Percentiles rank a stretch among this genome's conserved stretches.
Evolutionary conservation across 1,140 invertebrate genomes (phyloP).

Genomic region (Dendrolimus kikuchii): DNA sequence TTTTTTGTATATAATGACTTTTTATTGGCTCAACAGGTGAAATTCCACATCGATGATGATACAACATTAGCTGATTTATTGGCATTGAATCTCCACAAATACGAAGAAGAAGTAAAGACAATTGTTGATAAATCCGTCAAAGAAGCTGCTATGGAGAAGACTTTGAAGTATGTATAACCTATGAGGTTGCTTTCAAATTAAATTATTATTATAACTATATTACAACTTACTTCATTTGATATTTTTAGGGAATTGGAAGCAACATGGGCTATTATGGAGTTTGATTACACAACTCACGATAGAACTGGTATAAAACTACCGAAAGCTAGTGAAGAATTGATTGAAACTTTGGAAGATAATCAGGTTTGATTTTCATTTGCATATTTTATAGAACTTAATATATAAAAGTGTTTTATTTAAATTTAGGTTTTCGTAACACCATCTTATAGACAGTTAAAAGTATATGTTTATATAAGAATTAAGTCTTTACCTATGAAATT

Average conservation of each 20-base stretch:
- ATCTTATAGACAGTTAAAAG: too few relatives aligned
- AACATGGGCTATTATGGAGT: slow-evolving; percentile 89
- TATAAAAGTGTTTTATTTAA: too few relatives aligned
- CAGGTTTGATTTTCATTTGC: slow-evolving; percentile 75
- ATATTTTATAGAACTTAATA: too few relatives aligned
- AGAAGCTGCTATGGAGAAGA: slow-evolving; percentile 96
- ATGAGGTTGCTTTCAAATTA: not conserved
- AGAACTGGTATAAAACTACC: slow-evolving; percentile 85
- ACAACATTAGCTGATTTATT: slow-evolving; percentile 90
- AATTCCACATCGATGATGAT: slow-evolving; percentile 81
- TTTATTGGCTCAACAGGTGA: slow-evolving; percentile 69
- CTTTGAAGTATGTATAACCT: slow-evolving; percentile 68
- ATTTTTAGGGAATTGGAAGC: slow-evolving; percentile 81
- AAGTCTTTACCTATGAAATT: too few relatives aligned
- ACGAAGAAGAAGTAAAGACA: slow-evolving; percentile 94
- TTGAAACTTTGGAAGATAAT: slow-evolving; percentile 96
- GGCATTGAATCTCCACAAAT: slow-evolving; percentile 90
- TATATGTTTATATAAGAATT: too few relatives aligned
- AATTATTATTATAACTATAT: not conserved
- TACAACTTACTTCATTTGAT: slow-evolving; percentile 5
- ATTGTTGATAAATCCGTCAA: slow-evolving; percentile 97
- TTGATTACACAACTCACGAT: slow-evolving; percentile 86
- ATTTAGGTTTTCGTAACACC: too few relatives aligned
- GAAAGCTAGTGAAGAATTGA: slow-evolving; percentile 88
- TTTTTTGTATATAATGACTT: slow-evolving; percentile 5